Evolutionary conservation across 2,888 invertebrate species (phyloP).

Genomic region (Conchocele bisecta): DNA sequence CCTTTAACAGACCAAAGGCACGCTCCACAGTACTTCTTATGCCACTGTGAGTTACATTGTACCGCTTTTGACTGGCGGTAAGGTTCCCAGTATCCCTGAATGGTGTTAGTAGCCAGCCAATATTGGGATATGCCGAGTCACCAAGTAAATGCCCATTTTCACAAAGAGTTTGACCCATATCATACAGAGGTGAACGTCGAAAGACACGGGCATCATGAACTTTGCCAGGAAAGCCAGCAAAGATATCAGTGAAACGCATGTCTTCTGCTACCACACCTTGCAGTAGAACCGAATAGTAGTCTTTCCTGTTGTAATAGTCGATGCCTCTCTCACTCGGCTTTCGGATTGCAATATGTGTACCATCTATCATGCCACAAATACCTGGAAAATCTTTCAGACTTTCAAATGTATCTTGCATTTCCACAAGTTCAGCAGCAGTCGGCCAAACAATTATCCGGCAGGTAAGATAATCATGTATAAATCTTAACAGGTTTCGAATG

Average conservation of each 20-base stretch:
- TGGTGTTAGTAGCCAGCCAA: constrained; percentile 24
- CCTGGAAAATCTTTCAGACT: constrained; percentile 24
- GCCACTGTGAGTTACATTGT: constrained; percentile 6
- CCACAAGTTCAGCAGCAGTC: constrained; percentile 2
- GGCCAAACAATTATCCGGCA: constrained; percentile 26
- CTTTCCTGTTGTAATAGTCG: constrained; percentile 29
- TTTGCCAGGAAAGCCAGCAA: constrained; percentile 27
- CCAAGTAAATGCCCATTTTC: constrained; percentile 29
- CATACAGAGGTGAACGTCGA: constrained; percentile 13
- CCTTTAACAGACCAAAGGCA: constrained; percentile 31
- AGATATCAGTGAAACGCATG: constrained; percentile 20
- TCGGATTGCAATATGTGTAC: constrained; percentile 23
- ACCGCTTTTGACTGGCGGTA: neutral
- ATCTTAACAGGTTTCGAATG: constrained; percentile 12
- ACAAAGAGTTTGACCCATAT: constrained; percentile 16
- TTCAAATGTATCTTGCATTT: constrained; percentile 13
- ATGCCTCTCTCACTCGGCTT: constrained; percentile 5
- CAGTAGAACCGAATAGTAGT: constrained; percentile 21
- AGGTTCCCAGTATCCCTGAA: constrained; percentile 26
- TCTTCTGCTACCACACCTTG: constrained; percentile 22
- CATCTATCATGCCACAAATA: constrained; percentile 27
- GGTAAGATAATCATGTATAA: constrained; percentile 11
- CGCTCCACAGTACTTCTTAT: constrained; percentile 19
- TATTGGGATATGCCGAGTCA: constrained; percentile 30
- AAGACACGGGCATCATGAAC: constrained; percentile 30